Evolutionary conservation across 2,797 vertebrate genomes (phyloP).

Genomic region (Petrocephalus schoutedeni): DNA sequence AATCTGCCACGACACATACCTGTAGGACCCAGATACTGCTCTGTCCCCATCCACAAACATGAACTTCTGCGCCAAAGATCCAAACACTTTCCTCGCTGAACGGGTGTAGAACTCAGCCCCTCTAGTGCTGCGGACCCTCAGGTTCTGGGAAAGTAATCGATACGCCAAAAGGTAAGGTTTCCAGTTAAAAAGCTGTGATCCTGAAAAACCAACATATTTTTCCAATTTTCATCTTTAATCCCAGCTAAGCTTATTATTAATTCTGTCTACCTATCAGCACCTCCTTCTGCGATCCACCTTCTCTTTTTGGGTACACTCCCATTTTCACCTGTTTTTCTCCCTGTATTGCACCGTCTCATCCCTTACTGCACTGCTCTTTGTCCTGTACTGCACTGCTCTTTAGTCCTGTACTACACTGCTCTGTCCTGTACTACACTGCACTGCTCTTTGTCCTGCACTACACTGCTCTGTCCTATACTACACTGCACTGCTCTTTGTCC

Average conservation of each 20-base stretch:
- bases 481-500: too few relatives aligned
- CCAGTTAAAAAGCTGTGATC: neutral
- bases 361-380: neutral
- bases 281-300: neutral
- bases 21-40: constrained; percentile 88
- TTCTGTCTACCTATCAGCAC: neutral
- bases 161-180: neutral
- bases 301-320: neutral
- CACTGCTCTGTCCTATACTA: too few relatives aligned
- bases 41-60: constrained; percentile 96
- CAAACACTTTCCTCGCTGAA: constrained; percentile 76
- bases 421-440: too few relatives aligned
- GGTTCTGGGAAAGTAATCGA: constrained; percentile 62
- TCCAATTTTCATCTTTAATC: neutral
- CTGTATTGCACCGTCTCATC: neutral
- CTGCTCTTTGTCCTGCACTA: too few relatives aligned
- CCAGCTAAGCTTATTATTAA: neutral
- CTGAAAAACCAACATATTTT: neutral
- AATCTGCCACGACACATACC: constrained; percentile 60
- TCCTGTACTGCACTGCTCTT: neutral
- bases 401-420: neutral
- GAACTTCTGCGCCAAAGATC: constrained; percentile 84
- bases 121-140: constrained; percentile 73
- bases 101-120: constrained; percentile 79
- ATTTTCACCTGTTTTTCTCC: neutral